Conservation (phyloP, 2,113 vertebrate species). For the Dicerorhinus sumatrensis region DNA sequence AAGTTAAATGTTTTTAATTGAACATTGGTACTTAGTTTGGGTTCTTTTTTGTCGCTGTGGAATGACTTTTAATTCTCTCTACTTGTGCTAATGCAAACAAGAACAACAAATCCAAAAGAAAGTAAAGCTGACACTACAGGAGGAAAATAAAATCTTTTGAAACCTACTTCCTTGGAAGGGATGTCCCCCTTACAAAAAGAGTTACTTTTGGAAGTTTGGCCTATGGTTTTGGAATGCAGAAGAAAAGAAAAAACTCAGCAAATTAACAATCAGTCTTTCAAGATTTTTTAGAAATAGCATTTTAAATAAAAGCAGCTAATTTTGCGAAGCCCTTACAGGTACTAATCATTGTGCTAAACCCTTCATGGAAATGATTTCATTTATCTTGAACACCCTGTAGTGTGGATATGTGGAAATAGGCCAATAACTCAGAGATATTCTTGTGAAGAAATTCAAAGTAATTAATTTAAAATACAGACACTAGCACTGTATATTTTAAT, state of each 20-base stretch:
- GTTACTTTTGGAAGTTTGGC: background rate
- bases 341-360: background rate
- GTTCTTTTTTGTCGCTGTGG: background rate
- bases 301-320: background rate
- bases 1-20: constrained; percentile 1
- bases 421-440: background rate
- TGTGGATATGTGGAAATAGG: background rate
- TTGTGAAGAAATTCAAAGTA: background rate
- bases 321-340: background rate
- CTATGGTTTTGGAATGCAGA: background rate
- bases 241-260: background rate
- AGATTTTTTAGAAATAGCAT: background rate
- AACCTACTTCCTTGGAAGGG: background rate
- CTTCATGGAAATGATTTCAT: background rate
- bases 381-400: background rate
- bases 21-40: background rate
- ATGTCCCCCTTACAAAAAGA: background rate
- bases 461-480: background rate
- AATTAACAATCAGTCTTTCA: background rate
- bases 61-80: background rate
- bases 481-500: background rate
- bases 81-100: background rate
- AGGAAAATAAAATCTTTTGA: background rate
- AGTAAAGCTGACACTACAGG: background rate
- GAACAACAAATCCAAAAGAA: background rate